phyloP scores from a whole-genome alignment of 2,113 vertebrate species.

The Hypomesus transpacificus region DNA sequence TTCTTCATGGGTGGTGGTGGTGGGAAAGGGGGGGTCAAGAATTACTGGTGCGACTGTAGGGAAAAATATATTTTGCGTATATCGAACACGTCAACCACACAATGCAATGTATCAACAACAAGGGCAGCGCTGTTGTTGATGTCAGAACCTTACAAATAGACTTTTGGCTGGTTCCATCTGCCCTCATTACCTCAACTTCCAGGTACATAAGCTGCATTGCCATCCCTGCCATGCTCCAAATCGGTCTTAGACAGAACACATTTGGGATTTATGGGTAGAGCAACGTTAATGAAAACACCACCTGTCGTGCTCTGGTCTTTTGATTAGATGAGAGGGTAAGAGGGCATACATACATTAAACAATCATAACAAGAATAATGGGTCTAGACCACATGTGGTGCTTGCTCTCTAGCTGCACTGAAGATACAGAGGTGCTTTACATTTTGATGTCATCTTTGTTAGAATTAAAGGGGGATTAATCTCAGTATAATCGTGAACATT shows the following conservation, averaged over 20 bases:
- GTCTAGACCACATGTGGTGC: conserved; percentile 23
- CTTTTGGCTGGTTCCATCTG: conserved; percentile 24
- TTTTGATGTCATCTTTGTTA: not conserved
- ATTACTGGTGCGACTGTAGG: no score
- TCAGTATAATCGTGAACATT: not conserved
- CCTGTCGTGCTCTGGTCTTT: conserved; percentile 58
- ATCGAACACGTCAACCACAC: no score
- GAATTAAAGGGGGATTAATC: not conserved
- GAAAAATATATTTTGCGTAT: no score
- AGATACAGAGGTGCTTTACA: not conserved
- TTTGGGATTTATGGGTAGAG: conserved; percentile 34
- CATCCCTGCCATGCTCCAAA: conserved; percentile 37
- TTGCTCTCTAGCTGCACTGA: conserved; percentile 11
- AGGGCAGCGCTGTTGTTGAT: no score
- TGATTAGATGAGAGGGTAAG: conserved; percentile 62
- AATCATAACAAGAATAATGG: conserved; percentile 49
- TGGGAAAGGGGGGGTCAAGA: no score
- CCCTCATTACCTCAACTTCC: conserved; percentile 29
- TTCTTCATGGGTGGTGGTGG: no score
- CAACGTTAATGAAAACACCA: conserved; percentile 61
- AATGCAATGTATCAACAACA: no score
- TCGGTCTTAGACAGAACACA: conserved; percentile 45
- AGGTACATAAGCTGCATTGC: conserved; percentile 46
- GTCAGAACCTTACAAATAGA: conserved; percentile 2
- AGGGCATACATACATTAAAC: conserved; percentile 10